Base-by-base conservation (phyloP, 1,140 invertebrate genomes). In the Drosophila takahashii region DNA sequence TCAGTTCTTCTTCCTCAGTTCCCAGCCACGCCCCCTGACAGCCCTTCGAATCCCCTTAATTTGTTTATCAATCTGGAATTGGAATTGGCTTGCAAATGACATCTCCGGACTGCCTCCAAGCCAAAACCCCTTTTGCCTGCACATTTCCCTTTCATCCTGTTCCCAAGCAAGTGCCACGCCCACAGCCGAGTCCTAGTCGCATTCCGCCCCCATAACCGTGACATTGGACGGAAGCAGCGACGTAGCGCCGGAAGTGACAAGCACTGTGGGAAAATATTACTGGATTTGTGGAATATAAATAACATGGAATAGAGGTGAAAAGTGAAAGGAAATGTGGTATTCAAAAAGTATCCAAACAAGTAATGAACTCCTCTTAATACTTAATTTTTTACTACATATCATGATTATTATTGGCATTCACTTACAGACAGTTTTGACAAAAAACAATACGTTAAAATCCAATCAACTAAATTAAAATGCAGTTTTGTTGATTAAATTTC, bases 71-170 rank as follows among this genome's bases (percentile, higher is more conserved):
- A 70, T 42, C 73, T 77, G 69, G 60, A 86, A 81, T 81, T 77
- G 69, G 60, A 86, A 81, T 81, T 86, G 67, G 77, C 81, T 81
- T 86, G 78, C 74, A 87, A 78, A 75, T 81, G 74, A 81, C 69
- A 75, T 87, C 57, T 71, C 29, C 42, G 66, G 26, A 26, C 64
- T 29, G 60, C 65, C 65, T 34, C 26, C 34, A 22, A 3, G n/a
- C n/a, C n/a, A 18, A 11, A 36, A 36, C 57, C 22, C 41, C 56
- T 58, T 32, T 45, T 22, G 11, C 34, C 34, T 62, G 42, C 26
- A 27, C 58, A 13, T 48, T 66, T 39, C 34, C 42, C 44, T 10
- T 26, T 22, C 47, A 50, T 39, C 36, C 34, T 8, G 59, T 61
- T 65, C 34, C 66, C 65, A 70, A 70, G 50, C 64, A 79, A 78